Evolutionary conservation across 2,888 invertebrate genomes (phyloP).

Genomic region (Stenoptilia bipunctidactyla): DNA sequence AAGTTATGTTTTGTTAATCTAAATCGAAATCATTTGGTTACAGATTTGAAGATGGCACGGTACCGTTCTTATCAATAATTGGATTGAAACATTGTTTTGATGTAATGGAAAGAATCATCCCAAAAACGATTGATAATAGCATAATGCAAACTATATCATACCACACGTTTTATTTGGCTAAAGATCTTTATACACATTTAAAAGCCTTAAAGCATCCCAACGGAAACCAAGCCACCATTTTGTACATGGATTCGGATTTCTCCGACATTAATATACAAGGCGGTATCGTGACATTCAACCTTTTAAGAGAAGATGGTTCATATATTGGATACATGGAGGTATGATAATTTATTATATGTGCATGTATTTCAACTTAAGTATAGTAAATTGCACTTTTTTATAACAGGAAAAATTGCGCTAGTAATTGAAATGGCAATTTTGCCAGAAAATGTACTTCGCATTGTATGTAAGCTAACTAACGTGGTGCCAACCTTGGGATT

Average conservation of each 20-base stretch:
- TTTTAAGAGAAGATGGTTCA: conserved; percentile 80
- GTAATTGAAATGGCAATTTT: no score
- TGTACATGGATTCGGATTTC: conserved; percentile 83
- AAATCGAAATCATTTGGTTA: no score
- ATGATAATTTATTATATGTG: no score
- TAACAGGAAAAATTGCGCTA: no score
- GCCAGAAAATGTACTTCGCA: no score
- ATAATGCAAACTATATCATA: conserved; percentile 75
- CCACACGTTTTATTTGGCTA: conserved; percentile 83
- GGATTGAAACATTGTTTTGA: conserved; percentile 88
- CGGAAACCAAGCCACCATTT: conserved; percentile 74
- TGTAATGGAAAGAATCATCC: conserved; percentile 74
- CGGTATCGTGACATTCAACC: conserved; percentile 89
- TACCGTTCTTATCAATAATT: conserved; percentile 87
- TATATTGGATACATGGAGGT: conserved; percentile 93
- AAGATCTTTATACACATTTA: conserved; percentile 77
- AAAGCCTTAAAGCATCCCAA: conserved; percentile 77
- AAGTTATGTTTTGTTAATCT: no score
- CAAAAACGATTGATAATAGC: conserved; percentile 50
- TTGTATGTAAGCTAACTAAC: no score
- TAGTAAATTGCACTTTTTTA: no score
- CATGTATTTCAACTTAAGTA: no score
- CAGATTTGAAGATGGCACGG: conserved; percentile 96
- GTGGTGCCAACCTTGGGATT: no score
- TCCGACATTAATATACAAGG: conserved; percentile 78